phyloP scores from a whole-genome alignment of 2,888 invertebrate species.

The Carpatolechia fugitivella region DNA sequence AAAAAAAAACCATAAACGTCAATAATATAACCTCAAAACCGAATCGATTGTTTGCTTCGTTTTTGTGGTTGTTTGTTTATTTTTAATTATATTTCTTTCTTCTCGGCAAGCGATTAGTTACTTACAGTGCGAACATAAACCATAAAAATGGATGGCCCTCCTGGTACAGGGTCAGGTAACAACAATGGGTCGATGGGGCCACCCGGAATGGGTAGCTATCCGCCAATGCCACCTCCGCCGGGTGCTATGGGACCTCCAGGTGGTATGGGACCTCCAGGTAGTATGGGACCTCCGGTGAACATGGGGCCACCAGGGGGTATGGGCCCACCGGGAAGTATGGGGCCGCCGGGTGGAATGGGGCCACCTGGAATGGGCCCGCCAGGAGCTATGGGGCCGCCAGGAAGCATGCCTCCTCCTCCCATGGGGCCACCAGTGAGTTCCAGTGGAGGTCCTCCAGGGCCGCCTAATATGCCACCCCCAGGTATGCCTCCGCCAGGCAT shows the following conservation, averaged over 20 bases:
- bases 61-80: too few relatives aligned
- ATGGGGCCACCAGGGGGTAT: slow-evolving; percentile 41
- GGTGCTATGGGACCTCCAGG: slow-evolving; percentile 46
- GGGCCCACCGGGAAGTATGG: slow-evolving; percentile 53
- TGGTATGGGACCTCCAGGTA: slow-evolving; percentile 35
- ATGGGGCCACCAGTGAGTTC: slow-evolving; percentile 48
- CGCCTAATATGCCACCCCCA: slow-evolving; percentile 37
- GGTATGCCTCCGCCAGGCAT: slow-evolving; percentile 39
- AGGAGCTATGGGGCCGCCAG: slow-evolving; percentile 18
- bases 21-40: not conserved
- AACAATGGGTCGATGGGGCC: slow-evolving; percentile 49
- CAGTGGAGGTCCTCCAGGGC: slow-evolving; percentile 37
- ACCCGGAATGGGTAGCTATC: slow-evolving; percentile 52
- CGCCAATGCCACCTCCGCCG: slow-evolving; percentile 58
- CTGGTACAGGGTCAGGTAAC: slow-evolving; percentile 57
- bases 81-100: too few relatives aligned
- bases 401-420: slow-evolving; percentile 24
- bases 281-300: slow-evolving; percentile 44
- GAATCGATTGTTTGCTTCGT: not conserved
- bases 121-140: not conserved
- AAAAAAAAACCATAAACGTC: not conserved
- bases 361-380: not conserved
- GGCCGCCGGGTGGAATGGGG: slow-evolving; percentile 12
- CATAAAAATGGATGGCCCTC: slow-evolving; percentile 61
- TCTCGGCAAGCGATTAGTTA: too few relatives aligned